These are phyloP conservation scores for Camponotus vicinus DNA, from an alignment of 1,140 invertebrate species.

Conservation along the genomic window DNA sequence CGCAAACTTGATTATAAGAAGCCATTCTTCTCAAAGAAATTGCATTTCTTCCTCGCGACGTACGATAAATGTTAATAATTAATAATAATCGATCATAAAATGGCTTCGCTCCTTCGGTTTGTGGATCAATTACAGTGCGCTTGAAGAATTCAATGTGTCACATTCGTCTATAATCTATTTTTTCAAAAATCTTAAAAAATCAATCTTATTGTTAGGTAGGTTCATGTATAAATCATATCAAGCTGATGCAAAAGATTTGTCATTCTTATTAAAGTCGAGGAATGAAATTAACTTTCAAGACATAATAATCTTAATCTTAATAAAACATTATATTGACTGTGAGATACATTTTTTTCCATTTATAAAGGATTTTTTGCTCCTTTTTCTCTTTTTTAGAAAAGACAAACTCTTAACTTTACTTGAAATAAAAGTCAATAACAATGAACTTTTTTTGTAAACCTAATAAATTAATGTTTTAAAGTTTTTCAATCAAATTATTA, in stretches of 20 bases:
- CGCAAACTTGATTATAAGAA: slow-evolving; percentile 42
- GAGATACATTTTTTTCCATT: not conserved
- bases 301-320: not conserved
- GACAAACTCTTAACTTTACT: too few relatives aligned
- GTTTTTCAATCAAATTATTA: not conserved
- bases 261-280: not conserved
- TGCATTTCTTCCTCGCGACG: not conserved
- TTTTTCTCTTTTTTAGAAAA: too few relatives aligned
- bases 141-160: not conserved
- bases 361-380: not conserved
- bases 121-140: not conserved
- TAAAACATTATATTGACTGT: not conserved
- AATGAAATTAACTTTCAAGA: not conserved
- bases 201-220: not conserved
- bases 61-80: not conserved
- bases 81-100: slow-evolving; percentile 21
- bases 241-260: too few relatives aligned
- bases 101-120: not conserved
- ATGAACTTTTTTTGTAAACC: not conserved
- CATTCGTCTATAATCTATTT: not conserved
- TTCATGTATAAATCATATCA: too few relatives aligned
- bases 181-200: not conserved
- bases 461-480: not conserved
- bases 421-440: too few relatives aligned
- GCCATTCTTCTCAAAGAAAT: slow-evolving; percentile 23